phyloP scores from a whole-genome alignment of 2,797 vertebrate genomes.

The Lemur catta region DNA sequence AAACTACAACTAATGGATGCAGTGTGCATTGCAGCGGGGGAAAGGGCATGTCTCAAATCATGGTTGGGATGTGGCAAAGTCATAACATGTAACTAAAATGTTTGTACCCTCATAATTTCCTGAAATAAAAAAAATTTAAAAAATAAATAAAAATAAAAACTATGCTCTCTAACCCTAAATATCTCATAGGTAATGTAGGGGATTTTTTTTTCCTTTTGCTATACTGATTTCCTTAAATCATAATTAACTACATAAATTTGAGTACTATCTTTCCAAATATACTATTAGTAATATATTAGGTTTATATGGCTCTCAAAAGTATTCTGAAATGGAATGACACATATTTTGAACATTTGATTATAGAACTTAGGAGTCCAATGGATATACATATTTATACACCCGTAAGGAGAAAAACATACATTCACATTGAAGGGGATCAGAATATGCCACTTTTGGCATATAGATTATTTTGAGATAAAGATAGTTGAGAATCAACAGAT shows the following conservation, averaged over 20 bases:
- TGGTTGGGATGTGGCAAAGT: too few species aligned
- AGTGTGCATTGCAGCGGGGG: too few species aligned
- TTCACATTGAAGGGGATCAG: background rate
- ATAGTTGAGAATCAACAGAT: background rate
- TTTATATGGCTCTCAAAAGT: background rate
- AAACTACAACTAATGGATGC: background rate
- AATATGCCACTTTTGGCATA: background rate
- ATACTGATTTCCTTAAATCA: background rate
- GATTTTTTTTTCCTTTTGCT: background rate
- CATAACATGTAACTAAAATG: too few species aligned
- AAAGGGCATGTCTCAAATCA: too few species aligned
- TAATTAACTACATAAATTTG: background rate
- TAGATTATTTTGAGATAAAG: background rate
- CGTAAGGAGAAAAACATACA: background rate
- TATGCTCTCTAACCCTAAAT: background rate
- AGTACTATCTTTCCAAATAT: background rate
- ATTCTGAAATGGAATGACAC: background rate
- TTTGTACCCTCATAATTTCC: too few species aligned
- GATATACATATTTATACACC: background rate
- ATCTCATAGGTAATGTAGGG: background rate
- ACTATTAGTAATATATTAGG: background rate
- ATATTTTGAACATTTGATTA: background rate
- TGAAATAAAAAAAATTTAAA: background rate
- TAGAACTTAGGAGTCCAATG: background rate
- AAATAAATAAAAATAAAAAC: background rate